Percentiles rank a stretch among this genome's conserved stretches.
These are phyloP conservation scores for Aythya fuligula DNA, from an alignment of 2,797 vertebrate species.

Conservation along the genomic window DNA sequence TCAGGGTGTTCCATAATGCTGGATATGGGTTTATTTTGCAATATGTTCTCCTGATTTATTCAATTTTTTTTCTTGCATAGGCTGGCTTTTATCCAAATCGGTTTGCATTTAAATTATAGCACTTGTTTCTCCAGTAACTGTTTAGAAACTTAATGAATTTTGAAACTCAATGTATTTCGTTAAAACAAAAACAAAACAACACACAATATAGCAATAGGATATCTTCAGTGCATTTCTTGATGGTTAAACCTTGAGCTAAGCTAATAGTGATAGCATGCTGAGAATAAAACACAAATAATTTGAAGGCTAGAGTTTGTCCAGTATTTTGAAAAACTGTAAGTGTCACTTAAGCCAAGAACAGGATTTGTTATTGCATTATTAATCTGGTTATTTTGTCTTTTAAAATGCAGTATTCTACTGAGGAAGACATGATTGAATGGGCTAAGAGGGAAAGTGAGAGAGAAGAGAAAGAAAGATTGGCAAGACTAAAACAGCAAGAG, in stretches of 20 bases:
- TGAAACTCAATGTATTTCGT: neutral
- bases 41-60: neutral
- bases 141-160: neutral
- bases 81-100: neutral
- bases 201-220: neutral
- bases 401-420: conserved; percentile 92
- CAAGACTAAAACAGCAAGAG: conserved; percentile 94
- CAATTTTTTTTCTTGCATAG: neutral
- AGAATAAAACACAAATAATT: neutral
- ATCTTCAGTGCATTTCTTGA: neutral
- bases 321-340: neutral
- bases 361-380: neutral
- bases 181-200: no score
- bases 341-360: neutral
- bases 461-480: conserved; percentile 95
- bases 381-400: conserved; percentile 63
- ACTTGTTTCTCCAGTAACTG: neutral
- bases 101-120: neutral
- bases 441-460: conserved; percentile 97
- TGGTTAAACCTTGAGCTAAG: neutral
- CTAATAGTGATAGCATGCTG: neutral
- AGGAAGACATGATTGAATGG: conserved; percentile 99
- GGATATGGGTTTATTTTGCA: neutral
- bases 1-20: neutral
- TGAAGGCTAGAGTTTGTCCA: neutral